These are phyloP conservation scores for Rhinoderma darwinii DNA, from an alignment of 2,113 vertebrate genomes.

Conservation along the genomic window DNA sequence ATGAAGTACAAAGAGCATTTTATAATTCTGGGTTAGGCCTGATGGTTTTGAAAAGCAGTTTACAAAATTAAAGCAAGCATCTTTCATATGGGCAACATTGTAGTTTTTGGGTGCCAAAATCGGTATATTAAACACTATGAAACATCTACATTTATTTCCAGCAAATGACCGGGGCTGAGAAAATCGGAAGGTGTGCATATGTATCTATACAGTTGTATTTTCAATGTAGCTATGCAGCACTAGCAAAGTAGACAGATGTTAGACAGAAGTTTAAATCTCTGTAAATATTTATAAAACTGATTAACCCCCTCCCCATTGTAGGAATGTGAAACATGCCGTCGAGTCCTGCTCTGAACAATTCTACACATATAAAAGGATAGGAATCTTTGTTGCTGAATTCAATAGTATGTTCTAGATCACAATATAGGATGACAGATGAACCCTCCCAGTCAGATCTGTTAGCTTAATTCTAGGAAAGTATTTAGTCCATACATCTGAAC, in stretches of 20 bases:
- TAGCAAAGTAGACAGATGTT: slow-evolving; percentile 27
- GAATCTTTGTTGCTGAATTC: background rate
- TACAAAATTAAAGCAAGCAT: no score
- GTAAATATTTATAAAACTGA: slow-evolving; percentile 53
- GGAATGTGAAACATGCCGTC: slow-evolving; percentile 37
- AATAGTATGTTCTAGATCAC: background rate
- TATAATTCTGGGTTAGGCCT: no score
- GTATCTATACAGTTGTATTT: background rate
- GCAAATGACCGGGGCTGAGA: background rate
- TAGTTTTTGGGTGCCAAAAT: no score
- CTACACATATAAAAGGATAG: background rate
- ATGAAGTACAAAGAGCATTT: no score
- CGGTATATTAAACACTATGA: background rate
- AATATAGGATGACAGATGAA: slow-evolving; percentile 25
- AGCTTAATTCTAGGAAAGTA: slow-evolving; percentile 29
- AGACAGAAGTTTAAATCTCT: background rate
- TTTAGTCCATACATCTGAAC: slow-evolving; percentile 55
- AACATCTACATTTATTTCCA: background rate
- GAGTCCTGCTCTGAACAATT: background rate
- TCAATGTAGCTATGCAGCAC: background rate
- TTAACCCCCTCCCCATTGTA: slow-evolving; percentile 37
- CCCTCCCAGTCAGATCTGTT: slow-evolving; percentile 26
- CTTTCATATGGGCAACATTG: no score
- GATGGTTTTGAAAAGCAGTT: no score
- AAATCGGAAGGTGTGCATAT: background rate